Base-by-base conservation (phyloP, 2,797 vertebrate species). In the Gastrophryne carolinensis region DNA sequence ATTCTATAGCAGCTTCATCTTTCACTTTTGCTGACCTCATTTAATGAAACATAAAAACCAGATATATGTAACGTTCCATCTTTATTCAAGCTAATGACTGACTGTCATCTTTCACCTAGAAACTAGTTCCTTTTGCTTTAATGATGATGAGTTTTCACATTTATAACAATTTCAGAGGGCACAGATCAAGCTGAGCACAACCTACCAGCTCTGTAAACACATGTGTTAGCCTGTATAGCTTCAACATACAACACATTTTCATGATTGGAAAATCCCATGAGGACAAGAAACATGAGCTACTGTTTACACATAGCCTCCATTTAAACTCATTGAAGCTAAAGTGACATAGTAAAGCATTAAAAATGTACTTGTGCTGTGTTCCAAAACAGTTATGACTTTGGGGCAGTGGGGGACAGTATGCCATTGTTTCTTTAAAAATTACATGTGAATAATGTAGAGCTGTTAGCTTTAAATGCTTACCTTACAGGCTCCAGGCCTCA, bases 261-360 rank as follows among this genome's bases (percentile, higher is more conserved):
- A 57, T 67, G 63, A 75, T 23, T 75, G 47, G 62, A 75, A 49
- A 50, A 69, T 61, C 64, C 73, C 73, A 62, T 37, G 64, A 29
- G 64, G n/a, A 69, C 23, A 68, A 61, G 64, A 75, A 68, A 68
- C 32, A 53, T 75, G 64, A 75, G 64, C 64, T 68, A 75, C 64
- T 75, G 73, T 68, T 60, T 68, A 57, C 27, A 41, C 6, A 19
- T 17, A 69, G 56, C 41, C 56, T 61, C 41, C 61, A 47, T 53
- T 68, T 37, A 49, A 69, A 23, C 60, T 68, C 54, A 26, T 30
- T 62, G 54, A 53, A 7, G 30, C 29, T 52, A 23, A 34, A 29
- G 52, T 39, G 44, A 29, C 11, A 26, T 12, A 34, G n/a, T 32
- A 53, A 52, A 53, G 47, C 63, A 67, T 37, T 56, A 11, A n/a